phyloP scores from a whole-genome alignment of 2,113 vertebrate species.

The Danionella cerebrum region DNA sequence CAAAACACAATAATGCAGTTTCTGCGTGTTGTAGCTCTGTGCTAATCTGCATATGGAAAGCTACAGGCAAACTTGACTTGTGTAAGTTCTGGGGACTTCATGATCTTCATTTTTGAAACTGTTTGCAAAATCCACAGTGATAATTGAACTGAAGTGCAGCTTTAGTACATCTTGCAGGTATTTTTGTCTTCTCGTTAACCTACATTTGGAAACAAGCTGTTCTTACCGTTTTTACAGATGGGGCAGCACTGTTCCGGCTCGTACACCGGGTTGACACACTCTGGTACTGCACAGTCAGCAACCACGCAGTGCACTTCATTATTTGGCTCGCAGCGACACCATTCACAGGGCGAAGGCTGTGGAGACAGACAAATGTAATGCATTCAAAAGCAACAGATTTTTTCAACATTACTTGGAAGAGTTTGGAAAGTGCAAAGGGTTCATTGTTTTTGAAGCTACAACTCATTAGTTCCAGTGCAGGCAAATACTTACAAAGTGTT shows the following conservation, averaged over 20 bases:
- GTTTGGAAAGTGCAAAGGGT: too few species aligned
- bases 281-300: slow-evolving; percentile 95
- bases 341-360: slow-evolving; percentile 82
- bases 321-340: slow-evolving; percentile 99
- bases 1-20: too few species aligned
- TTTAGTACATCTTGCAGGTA: neutral
- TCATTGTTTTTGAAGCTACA: too few species aligned
- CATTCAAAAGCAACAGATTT: too few species aligned
- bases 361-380: slow-evolving; percentile 38
- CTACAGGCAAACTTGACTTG: too few species aligned
- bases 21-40: too few species aligned
- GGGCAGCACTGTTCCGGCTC: slow-evolving; percentile 98
- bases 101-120: neutral
- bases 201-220: slow-evolving; percentile 28
- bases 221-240: slow-evolving; percentile 99
- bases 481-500: too few species aligned
- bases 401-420: too few species aligned
- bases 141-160: neutral
- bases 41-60: too few species aligned
- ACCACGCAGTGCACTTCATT: slow-evolving; percentile 99
- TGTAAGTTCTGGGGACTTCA: too few species aligned
- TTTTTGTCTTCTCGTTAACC: slow-evolving; percentile 27
- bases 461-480: too few species aligned
- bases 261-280: slow-evolving; percentile 98
- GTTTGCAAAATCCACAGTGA: too few species aligned